Conservation (phyloP, 2,113 vertebrate species). For the Trinectes maculatus region DNA sequence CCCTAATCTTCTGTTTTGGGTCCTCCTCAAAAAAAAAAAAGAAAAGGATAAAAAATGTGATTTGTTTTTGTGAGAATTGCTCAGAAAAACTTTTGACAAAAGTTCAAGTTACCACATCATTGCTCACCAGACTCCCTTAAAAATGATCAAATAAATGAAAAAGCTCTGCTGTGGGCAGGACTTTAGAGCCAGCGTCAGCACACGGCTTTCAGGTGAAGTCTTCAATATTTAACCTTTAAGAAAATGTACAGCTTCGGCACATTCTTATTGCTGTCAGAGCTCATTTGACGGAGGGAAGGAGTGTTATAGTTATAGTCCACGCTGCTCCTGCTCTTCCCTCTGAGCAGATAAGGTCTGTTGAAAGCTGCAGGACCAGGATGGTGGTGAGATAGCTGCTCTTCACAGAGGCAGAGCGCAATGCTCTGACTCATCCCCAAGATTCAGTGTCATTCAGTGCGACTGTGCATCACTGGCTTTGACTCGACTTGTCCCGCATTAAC, state of each 20-base stretch:
- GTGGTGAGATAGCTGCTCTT: constrained; percentile 8
- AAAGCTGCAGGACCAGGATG: constrained; percentile 1
- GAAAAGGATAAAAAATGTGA: too few relatives aligned
- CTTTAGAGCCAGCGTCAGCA: too few relatives aligned
- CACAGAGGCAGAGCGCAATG: neutral
- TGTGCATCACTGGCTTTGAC: neutral
- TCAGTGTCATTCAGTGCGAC: neutral
- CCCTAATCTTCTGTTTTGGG: neutral
- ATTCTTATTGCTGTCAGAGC: neutral
- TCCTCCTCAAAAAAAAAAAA: too few relatives aligned
- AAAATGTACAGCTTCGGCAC: neutral
- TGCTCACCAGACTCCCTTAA: too few relatives aligned
- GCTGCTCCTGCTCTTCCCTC: constrained; percentile 13
- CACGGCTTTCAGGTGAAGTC: too few relatives aligned
- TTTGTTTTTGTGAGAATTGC: neutral
- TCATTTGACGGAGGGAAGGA: neutral
- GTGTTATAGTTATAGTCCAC: too few relatives aligned
- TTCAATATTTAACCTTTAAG: too few relatives aligned
- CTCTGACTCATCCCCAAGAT: neutral
- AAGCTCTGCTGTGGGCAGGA: too few relatives aligned
- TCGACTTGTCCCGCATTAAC: neutral
- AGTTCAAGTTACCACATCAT: too few relatives aligned
- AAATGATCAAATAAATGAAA: too few relatives aligned
- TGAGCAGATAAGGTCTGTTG: constrained; percentile 12
- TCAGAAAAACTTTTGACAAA: neutral